Evolutionary conservation across 2,797 vertebrate species (phyloP).

Genomic region (Tarsius wallacei): DNA sequence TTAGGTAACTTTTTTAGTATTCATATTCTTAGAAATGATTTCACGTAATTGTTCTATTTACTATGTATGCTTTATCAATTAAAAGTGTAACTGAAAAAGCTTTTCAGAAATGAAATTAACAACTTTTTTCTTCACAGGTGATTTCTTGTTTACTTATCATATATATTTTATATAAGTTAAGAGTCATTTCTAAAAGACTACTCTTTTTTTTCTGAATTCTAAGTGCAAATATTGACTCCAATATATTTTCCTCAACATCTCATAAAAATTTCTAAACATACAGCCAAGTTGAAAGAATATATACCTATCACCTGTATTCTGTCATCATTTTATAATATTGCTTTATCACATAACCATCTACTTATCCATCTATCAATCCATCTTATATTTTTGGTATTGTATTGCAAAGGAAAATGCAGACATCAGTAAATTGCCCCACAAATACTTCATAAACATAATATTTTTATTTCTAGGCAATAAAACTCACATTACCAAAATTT

Average conservation of each 20-base stretch:
- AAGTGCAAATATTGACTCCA: neutral
- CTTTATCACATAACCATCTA: constrained; percentile 70
- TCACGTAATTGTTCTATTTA: constrained; percentile 55
- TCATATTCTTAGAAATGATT: constrained; percentile 26
- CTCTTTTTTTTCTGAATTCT: neutral
- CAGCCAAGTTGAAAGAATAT: neutral
- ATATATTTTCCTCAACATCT: constrained; percentile 64
- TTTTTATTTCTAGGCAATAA: constrained; percentile 61
- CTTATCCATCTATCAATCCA: constrained; percentile 50
- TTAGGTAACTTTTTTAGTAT: constrained; percentile 18
- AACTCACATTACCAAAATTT: constrained; percentile 27
- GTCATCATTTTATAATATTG: constrained; percentile 1
- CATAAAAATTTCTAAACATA: constrained; percentile 49
- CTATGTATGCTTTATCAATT: neutral
- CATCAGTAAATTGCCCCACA: constrained; percentile 19
- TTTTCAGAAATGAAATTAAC: constrained; percentile 51
- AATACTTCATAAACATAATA: constrained; percentile 27
- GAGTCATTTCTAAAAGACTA: constrained; percentile 36
- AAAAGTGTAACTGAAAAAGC: constrained; percentile 55
- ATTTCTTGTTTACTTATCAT: neutral
- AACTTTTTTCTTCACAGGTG: constrained; percentile 7
- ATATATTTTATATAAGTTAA: constrained; percentile 39
- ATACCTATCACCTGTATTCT: neutral
- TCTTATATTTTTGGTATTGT: constrained; percentile 71
- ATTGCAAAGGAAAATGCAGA: constrained; percentile 8